phyloP scores from a whole-genome alignment of 1,140 invertebrate species.

The Papilio aristodemus region DNA sequence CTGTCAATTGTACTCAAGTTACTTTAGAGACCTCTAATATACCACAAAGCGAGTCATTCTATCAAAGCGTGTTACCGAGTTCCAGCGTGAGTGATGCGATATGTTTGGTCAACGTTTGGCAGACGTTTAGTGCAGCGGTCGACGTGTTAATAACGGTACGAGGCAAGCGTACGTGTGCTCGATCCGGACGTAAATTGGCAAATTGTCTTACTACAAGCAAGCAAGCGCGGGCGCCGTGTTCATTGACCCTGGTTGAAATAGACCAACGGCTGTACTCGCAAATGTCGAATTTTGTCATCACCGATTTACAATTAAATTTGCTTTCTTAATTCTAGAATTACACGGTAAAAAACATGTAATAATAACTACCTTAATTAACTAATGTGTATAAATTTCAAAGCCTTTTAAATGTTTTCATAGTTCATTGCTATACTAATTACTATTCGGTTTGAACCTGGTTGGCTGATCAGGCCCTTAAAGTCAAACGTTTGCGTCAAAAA shows the following conservation, averaged over 20 bases:
- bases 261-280: slow-evolving; percentile 39
- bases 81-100: background rate
- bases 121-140: slow-evolving; percentile 1
- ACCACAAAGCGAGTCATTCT: background rate
- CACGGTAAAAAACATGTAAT: background rate
- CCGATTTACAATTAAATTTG: background rate
- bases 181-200: slow-evolving; percentile 46
- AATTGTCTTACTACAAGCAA: slow-evolving; percentile 51
- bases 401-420: no score
- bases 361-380: no score
- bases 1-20: no score
- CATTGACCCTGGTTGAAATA: slow-evolving; percentile 52
- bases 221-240: slow-evolving; percentile 46
- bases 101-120: background rate
- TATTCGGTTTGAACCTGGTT: no score
- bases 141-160: slow-evolving; percentile 30
- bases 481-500: background rate
- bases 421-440: no score
- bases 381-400: no score
- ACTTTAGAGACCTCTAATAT: background rate
- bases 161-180: slow-evolving; percentile 32
- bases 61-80: background rate
- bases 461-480: no score
- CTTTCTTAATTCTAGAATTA: background rate
- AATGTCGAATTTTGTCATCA: slow-evolving; percentile 3